Evolutionary conservation across 2,113 vertebrate genomes (phyloP), one percentile per base, ranked within the genome.

Genomic region (Motacilla tschutschensis): DNA sequence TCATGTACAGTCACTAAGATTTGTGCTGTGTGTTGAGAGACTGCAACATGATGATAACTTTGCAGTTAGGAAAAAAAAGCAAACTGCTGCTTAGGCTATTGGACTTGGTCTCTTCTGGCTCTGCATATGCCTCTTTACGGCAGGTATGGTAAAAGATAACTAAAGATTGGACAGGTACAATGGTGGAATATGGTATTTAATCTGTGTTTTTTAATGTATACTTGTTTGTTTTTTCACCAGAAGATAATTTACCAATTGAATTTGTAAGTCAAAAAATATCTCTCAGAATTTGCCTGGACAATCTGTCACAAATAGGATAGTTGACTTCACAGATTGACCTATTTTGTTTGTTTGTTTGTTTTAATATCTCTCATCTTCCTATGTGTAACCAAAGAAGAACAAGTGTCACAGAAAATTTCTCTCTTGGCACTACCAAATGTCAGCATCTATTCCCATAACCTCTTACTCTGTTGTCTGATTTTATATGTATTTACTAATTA

Each of bases 151-250:
- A 63, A 62, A 3, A 74, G 10, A 28, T 29, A 24, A 79, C 31
- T 69, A 53, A 88, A 73, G 24, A 43, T 0, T n/a, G 14, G 24
- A 36, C 25, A 63, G 63, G 4, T 29, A 47, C 2, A 2, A 8
- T 47, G 7, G 19, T 29, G 9, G 36, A 29, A 7, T 60, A 51
- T 5, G 18, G 6, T 47, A 55, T 59, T 69, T 69, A 50, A n/a
- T 43, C 25, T 84, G 6, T 79, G 10, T 7, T 67, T 43, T 44
- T 40, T 71, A 40, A 72, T 31, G 13, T 12, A 31, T 7, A 33
- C 1, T 44, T 43, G 0, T 47, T 58, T 70, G 2, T 2, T 38
- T 40, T 31, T 43, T 44, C 2, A 0, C 17, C 43, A 3, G 50
- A 44, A 36, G 4, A 20, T 29, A 48, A 25, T 48, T 46, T 54